Base-by-base conservation (phyloP, 2,888 invertebrate species). In the Petrophora chlorosata region DNA sequence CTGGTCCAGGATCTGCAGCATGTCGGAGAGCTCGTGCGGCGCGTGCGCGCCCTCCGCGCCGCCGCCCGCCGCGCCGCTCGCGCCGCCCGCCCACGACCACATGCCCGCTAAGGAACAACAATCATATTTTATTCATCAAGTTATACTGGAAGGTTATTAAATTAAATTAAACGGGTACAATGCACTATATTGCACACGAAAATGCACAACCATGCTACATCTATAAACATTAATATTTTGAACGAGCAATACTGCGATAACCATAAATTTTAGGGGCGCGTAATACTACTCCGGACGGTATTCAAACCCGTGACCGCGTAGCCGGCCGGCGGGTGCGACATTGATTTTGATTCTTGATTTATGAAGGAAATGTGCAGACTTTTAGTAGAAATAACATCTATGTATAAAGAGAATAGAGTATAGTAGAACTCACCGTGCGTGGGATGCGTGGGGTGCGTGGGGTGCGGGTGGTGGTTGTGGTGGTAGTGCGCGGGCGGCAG, bases 1-100 rank as follows among this genome's bases (percentile, higher is more conserved):
- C 79, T 96, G 96, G 85, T 97, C 96, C 45, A 98, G 89, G 94
- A 98, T 97, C 85, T 97, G 97, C 68, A 98, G 90, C 97, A 98
- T 97, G 73, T 98, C 97, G 9, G 96, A 95, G 45, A 97, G 92
- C 87, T 97, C 97, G 58, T 91, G 92, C 26, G 94, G 93, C 28
- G 92, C 92, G 45, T 93, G 92, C 22, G 79, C 70, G 0, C 73
- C 82, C 51, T 79, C 82, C 16, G 70, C 65, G 3, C n/a, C n/a
- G n/a, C n/a, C n/a, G n/a, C 65, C 62, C 12, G 74, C 70, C 56
- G 72, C 74, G 38, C 71, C 73, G 12, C 66, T 68, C 22, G 63
- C 65, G 85, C 91, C 91, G 65, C 92, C 90, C 70, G 94, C 94
- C 95, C 95, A 96, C 67, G 94, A 93, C 95, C 95, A 95, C 94